These are phyloP conservation scores for Geotrypetes seraphini DNA, from an alignment of 2,797 vertebrate genomes.

Conservation along the genomic window DNA sequence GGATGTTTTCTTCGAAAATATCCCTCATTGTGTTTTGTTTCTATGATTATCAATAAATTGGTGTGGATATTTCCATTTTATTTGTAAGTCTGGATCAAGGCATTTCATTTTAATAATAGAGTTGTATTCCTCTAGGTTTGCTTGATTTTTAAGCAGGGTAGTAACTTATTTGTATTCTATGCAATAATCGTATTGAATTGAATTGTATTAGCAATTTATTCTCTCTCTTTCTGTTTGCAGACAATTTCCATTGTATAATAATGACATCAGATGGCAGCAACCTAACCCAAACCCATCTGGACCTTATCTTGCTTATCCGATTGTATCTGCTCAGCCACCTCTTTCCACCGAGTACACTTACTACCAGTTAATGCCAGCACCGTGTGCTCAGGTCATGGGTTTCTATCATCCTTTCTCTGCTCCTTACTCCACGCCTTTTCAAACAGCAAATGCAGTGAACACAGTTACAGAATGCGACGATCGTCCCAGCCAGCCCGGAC, in stretches of 20 bases:
- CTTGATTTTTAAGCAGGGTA: not conserved
- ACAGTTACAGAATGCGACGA: conserved; percentile 73
- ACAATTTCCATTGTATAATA: conserved; percentile 84
- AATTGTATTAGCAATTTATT: not conserved
- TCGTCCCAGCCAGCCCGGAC: conserved; percentile 60
- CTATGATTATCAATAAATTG: too few relatives aligned
- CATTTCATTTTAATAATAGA: too few relatives aligned
- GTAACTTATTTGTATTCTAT: not conserved
- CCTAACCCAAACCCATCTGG: conserved; percentile 76
- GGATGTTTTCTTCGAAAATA: too few relatives aligned
- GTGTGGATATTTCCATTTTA: too few relatives aligned
- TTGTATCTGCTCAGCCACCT: conserved; percentile 84
- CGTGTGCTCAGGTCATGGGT: conserved; percentile 91
- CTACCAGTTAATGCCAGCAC: conserved; percentile 92
- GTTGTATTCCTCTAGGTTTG: not conserved
- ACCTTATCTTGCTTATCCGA: conserved; percentile 90
- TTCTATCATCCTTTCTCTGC: conserved; percentile 91
- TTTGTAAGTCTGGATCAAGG: too few relatives aligned
- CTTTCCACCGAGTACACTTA: conserved; percentile 88
- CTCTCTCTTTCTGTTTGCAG: conserved; percentile 44
- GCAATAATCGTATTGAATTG: not conserved
- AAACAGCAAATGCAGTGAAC: conserved; percentile 64
- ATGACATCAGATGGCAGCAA: conserved; percentile 92
- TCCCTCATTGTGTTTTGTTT: too few relatives aligned
- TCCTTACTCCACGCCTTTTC: conserved; percentile 72